A percentile compares a stretch with the other conserved stretches of the same genome.
Conservation (phyloP, 2,113 vertebrate genomes). For the Periophthalmus modestus region DNA sequence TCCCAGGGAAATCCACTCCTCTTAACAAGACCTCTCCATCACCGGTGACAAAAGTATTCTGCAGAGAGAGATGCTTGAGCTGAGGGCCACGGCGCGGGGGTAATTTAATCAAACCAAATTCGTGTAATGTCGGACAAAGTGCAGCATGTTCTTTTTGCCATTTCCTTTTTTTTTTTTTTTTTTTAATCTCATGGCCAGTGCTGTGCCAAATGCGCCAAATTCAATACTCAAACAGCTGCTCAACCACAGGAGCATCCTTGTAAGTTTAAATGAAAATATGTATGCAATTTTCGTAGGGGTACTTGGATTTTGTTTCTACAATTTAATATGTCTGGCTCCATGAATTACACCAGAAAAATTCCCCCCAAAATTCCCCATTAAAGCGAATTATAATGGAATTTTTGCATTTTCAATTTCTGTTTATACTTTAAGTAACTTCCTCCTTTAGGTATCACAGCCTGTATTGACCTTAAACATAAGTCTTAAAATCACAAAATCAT, state of each 20-base stretch:
- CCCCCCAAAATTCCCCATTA: neutral
- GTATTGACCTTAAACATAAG: too few relatives aligned
- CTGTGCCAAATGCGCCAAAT: neutral
- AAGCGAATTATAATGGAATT: neutral
- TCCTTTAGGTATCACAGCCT: too few relatives aligned
- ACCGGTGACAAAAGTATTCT: slow-evolving; percentile 8
- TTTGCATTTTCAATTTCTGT: neutral
- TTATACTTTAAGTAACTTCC: too few relatives aligned
- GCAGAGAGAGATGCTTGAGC: neutral
- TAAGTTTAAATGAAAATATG: neutral
- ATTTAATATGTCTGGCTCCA: neutral
- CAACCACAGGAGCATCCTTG: neutral
- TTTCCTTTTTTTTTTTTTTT: neutral
- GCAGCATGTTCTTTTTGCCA: neutral
- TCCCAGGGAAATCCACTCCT: slow-evolving; percentile 6
- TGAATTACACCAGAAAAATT: neutral
- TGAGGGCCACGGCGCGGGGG: neutral
- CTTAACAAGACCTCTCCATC: slow-evolving; percentile 15
- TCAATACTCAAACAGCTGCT: neutral
- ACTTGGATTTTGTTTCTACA: neutral
- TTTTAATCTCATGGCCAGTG: neutral
- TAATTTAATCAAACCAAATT: slow-evolving; percentile 4
- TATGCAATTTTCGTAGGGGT: neutral
- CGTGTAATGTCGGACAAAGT: neutral
- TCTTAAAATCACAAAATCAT: too few relatives aligned